phyloP scores from a whole-genome alignment of 2,888 invertebrate species.

The Sturmia bella region DNA sequence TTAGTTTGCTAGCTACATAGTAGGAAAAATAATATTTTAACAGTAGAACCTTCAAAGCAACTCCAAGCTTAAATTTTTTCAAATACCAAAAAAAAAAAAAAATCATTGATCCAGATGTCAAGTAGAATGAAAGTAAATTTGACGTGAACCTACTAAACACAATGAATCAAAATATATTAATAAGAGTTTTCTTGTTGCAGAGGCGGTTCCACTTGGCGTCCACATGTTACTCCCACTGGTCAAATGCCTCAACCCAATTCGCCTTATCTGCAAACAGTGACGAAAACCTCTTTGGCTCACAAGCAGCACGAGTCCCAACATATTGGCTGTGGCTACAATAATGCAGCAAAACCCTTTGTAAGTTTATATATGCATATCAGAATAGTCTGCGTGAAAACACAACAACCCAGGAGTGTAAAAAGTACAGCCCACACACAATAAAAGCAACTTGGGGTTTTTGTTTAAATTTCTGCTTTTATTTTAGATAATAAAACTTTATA shows the following conservation, averaged over 20 bases:
- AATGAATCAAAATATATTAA: too few relatives aligned
- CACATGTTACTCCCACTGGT: conserved; percentile 92
- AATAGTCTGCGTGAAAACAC: background rate
- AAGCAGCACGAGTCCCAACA: conserved; percentile 86
- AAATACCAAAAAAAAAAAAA: too few relatives aligned
- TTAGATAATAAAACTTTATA: conserved; percentile 43
- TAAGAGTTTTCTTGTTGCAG: conserved; percentile 83
- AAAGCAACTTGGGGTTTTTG: background rate
- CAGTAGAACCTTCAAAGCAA: too few relatives aligned
- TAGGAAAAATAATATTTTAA: too few relatives aligned
- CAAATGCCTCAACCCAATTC: conserved; percentile 84
- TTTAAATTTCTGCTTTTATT: background rate
- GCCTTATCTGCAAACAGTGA: conserved; percentile 85
- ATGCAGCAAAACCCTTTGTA: conserved; percentile 91
- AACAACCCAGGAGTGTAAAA: background rate
- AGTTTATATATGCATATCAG: conserved; percentile 71
- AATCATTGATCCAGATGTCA: too few relatives aligned
- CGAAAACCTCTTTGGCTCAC: conserved; percentile 92
- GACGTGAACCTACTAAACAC: too few relatives aligned
- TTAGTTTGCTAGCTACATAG: too few relatives aligned
- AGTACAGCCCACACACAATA: background rate
- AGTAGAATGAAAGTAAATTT: too few relatives aligned
- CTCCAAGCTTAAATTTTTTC: too few relatives aligned
- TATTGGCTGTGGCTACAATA: conserved; percentile 94
- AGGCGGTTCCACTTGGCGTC: conserved; percentile 95